Base-by-base conservation (phyloP, 2,888 invertebrate species). In the Smittia aterrima region DNA sequence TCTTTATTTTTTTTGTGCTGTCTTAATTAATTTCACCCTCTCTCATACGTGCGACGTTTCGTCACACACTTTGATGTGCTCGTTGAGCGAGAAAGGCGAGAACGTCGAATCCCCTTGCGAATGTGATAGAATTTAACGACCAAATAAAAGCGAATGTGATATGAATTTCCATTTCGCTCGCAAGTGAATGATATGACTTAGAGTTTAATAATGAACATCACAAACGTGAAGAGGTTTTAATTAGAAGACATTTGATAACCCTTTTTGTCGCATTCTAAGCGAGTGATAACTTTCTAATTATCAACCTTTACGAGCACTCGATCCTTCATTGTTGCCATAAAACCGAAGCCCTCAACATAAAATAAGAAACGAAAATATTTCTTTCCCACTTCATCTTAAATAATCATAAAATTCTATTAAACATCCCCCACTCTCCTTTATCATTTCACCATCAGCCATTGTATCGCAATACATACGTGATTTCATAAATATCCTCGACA, bases 141-240 rank as follows among this genome's bases (percentile, higher is more conserved):
- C 24, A 72, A 72, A 74, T 74, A 74, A 74, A 74, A 74, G 18
- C 66, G 66, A 74, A 74, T 74, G 74, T 74, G 74, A 74, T 74
- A 74, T 74, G 74, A 74, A 74, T 74, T 74, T 74, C 62, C 66
- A 74, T 41, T 64, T 66, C 38, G 18, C 27, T 71, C 70, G 70
- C 70, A 71, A 40, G 72, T 20, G n/a, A 72, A 54, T 9, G 53
- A 18, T 54, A 70, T 70, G 70, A 70, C 41, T 54, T 27, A 70
- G 53, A 70, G 32, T 71, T 71, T 71, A 71, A 64, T 66, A 38
- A 38, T 74, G 41, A 25, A 41, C 62, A 25, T 66, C 24, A 13
- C 16, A 62, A 72, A 62, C 72, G 72, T 72, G 72, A 40, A 62
- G 54, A 71, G n/a, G 13, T 64, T 64, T 64, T 64, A 27, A 64